Evolutionary conservation across 2,797 vertebrate genomes (phyloP).

Genomic region (Petrocephalus schoutedeni): DNA sequence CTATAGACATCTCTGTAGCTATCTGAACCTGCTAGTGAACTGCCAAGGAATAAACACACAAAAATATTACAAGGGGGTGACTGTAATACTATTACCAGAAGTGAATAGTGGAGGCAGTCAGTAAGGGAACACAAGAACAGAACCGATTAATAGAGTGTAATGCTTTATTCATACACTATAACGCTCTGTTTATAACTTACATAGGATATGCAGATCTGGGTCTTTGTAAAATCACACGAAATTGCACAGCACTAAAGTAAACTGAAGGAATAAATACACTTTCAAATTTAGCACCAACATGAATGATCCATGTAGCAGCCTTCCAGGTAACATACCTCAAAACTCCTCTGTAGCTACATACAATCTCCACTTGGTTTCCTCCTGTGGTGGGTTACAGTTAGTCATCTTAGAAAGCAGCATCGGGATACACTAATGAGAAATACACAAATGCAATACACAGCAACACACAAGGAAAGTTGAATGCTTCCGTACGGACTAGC

Average conservation of each 20-base stretch:
- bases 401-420: slow-evolving; percentile 62
- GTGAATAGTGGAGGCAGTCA: neutral
- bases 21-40: neutral
- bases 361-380: slow-evolving; percentile 46
- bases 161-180: slow-evolving; percentile 46
- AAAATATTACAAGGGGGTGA: neutral
- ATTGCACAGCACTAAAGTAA: slow-evolving; percentile 70
- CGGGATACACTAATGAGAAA: slow-evolving; percentile 55
- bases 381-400: slow-evolving; percentile 47
- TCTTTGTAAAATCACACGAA: slow-evolving; percentile 51
- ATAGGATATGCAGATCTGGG: slow-evolving; percentile 54
- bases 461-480: slow-evolving; percentile 26
- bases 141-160: slow-evolving; percentile 24
- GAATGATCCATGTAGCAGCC: slow-evolving; percentile 51
- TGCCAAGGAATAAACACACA: neutral
- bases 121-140: neutral
- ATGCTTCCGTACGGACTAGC: slow-evolving; percentile 5
- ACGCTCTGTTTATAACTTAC: slow-evolving; percentile 62
- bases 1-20: neutral
- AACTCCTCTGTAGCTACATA: slow-evolving; percentile 16
- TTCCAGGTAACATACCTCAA: slow-evolving; percentile 45
- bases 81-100: neutral
- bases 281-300: slow-evolving; percentile 67
- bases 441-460: slow-evolving; percentile 27
- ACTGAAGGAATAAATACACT: slow-evolving; percentile 54